Evolutionary conservation across 2,797 vertebrate species (phyloP).

Genomic region (Cottoperca gobio): DNA sequence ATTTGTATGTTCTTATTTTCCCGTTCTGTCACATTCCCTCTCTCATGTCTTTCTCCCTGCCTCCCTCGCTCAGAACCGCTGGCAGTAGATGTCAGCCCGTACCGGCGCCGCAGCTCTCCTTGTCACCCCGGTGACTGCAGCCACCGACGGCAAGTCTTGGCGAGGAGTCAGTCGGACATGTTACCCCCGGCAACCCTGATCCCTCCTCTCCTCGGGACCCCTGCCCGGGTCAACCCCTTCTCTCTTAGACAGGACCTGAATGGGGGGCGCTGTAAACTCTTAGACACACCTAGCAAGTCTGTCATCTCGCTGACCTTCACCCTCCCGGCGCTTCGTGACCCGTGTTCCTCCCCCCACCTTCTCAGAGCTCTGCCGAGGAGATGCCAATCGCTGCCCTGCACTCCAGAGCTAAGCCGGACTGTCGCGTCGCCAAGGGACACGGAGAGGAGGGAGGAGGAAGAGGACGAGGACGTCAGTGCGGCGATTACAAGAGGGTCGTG

Average conservation of each 20-base stretch:
- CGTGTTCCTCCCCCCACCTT: conserved; percentile 73
- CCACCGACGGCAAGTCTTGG: conserved; percentile 76
- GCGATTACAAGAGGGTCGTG: background rate
- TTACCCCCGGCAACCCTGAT: conserved; percentile 67
- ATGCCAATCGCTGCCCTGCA: conserved; percentile 90
- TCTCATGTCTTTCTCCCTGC: background rate
- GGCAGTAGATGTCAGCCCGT: conserved; percentile 67
- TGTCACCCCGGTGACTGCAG: conserved; percentile 76
- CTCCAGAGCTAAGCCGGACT: conserved; percentile 78
- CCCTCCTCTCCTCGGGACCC: conserved; percentile 69
- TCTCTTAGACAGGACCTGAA: conserved; percentile 93
- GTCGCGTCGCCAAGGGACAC: conserved; percentile 32
- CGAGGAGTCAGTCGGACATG: conserved; percentile 90
- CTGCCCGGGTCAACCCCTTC: conserved; percentile 90
- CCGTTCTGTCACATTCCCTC: background rate
- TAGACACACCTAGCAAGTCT: conserved; percentile 93
- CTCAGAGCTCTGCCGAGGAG: conserved; percentile 66
- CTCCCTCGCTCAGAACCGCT: conserved; percentile 62
- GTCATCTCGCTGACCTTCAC: conserved; percentile 90
- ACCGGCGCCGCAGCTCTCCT: conserved; percentile 76
- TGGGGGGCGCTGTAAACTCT: conserved; percentile 94
- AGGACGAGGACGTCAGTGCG: accelerated
- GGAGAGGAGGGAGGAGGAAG: background rate
- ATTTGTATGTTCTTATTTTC: background rate
- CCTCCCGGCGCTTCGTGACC: conserved; percentile 81